Evolutionary conservation across 2,113 vertebrate species (phyloP), one percentile per base, ranked within the genome.

Genomic region (Tinamus guttatus): DNA sequence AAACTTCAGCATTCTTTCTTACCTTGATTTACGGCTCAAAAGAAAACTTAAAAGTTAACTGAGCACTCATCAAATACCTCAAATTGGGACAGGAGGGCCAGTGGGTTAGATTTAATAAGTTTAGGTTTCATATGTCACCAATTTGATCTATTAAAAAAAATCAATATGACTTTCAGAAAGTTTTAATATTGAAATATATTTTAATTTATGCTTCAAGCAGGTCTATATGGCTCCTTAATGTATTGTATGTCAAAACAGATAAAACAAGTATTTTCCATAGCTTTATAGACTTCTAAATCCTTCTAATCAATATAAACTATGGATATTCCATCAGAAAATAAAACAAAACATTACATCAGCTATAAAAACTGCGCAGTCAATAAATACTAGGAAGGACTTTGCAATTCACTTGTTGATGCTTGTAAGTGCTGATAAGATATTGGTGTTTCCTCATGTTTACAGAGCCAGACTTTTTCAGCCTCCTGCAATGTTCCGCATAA

Each of bases 321-420:
- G 8, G 52, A 67, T n/a, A 51, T 38, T 83, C 68, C 77, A 77
- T 88, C 59, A 56, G n/a, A 49, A 87, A 43, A 17, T 49, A 83
- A 90, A 89, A 73, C 20, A 83, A 71, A 81, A 56, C 9, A 77
- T 87, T 77, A 47, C 79, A 67, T 93, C 77, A 93, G 27, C 65
- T 79, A 4, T 17, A 81, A 78, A 69, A 94, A 85, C 47, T 43
- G 11, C 16, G 32, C 34, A 93, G 86, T 87, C 81, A 84, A 43
- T 59, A 81, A 2, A 40, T 40, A 73, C 74, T n/a, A 68, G 38
- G 68, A 90, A 93, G 80, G 84, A 73, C 86, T 95, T 83, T 43
- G 58, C 85, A 94, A 95, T 94, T 38, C 32, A 81, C 68, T 77
- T 94, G 84, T 67, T 94, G 75, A 94, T 77, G 76, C 85, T 86